These are phyloP conservation scores for Grus americana DNA, from an alignment of 2,113 vertebrate genomes.

Conservation along the genomic window DNA sequence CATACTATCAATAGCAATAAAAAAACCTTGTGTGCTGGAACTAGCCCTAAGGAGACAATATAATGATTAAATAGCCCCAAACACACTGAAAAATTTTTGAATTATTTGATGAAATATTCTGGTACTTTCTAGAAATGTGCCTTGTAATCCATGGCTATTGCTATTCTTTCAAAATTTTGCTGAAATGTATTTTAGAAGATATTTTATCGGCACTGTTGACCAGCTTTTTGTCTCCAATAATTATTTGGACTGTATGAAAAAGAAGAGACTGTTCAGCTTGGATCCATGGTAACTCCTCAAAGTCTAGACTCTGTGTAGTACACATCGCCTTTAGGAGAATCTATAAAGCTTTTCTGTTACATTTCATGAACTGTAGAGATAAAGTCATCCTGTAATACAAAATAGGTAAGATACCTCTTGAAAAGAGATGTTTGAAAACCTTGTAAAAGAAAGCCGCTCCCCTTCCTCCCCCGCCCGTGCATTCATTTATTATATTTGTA, in stretches of 20 bases:
- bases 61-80: background rate
- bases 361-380: background rate
- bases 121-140: background rate
- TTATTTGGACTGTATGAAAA: background rate
- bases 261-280: background rate
- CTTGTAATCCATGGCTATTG: background rate
- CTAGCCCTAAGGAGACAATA: background rate
- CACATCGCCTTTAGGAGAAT: background rate
- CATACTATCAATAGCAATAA: background rate
- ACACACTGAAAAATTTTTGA: background rate
- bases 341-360: background rate
- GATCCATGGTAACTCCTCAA: background rate
- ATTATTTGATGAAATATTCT: background rate
- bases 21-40: background rate
- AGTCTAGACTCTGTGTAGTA: background rate
- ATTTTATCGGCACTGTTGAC: background rate
- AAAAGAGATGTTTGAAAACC: constrained; percentile 11
- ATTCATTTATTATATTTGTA: background rate
- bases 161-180: background rate
- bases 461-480: background rate
- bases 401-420: background rate
- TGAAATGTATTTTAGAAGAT: background rate
- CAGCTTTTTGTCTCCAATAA: background rate
- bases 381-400: background rate
- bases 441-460: background rate